Base-by-base conservation (phyloP, 2,797 vertebrate species). In the Pristis pectinata region DNA sequence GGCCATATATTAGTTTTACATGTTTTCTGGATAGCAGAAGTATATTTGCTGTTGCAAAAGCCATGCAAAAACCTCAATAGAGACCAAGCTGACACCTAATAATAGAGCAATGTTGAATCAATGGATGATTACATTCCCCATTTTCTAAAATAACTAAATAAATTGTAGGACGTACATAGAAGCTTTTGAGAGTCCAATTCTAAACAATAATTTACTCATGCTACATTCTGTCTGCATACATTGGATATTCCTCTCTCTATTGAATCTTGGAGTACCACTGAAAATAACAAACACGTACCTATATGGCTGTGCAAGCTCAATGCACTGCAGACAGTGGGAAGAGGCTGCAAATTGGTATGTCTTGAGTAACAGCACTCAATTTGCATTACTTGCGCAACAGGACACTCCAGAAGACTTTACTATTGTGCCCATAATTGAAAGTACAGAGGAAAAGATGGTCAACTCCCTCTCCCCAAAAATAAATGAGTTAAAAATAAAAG, bases 401-500 rank as follows among this genome's bases (percentile, higher is more conserved):
- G 49, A 30, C 82, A 64, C 34, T 61, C 27, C 27, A 34, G 44
- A 70, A 92, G 0, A 67, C 34, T 70, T 93, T 44, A n/a, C n/a
- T 1, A 37, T 27, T 44, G 22, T 27, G 13, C 91, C 13, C 22
- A 67, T 30, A 67, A 44, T 9, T 49, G 8, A 13, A 72, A 37
- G 17, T 49, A 49, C 13, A 83, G 85, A 59, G 59, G n/a, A 19
- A 41, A 19, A 41, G 17, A 34, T 64, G 8, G 41, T 53, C 4
- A 49, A 49, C 6, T 7, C 11, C 37, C 49, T 49, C 67, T 22
- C 8, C 22, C 64, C 24, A 41, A 13, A 53, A 44, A 1, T 93
- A 49, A 72, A n/a, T 64, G 9, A 34, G 6, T 74, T 49, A 34
- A 53, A 27, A 27, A 70, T 64, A 95, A 96, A 95, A 95, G 82